Evolutionary conservation across 1,140 invertebrate species (phyloP), one percentile per base, ranked within the genome.

Genomic region (Lepidostoma basale): DNA sequence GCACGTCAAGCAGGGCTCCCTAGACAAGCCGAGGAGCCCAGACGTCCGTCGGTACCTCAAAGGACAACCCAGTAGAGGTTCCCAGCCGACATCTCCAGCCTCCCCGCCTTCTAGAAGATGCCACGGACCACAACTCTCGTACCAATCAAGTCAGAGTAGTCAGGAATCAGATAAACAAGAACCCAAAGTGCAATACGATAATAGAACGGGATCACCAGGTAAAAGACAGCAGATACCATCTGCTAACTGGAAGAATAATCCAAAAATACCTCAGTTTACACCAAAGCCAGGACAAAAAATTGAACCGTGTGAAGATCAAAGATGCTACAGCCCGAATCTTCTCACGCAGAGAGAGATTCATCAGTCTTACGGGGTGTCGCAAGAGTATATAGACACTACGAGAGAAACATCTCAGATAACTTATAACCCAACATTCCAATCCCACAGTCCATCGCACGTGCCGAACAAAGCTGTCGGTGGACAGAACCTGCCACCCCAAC

Each of bases 351-450:
- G 76, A 76, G 81, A 62, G 56, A 73, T 59, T 75, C 81, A 30
- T 65, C 72, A 30, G 62, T 74, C 45, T 74, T 72, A 72, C 26
- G 70, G 70, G 26, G 70, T 72, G 1, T 68, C 70, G 2, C 62
- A 63, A 40, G 70, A 72, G 8, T 72, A 72, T 28, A 22, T 72
- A 45, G 70, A 77, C 33, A 74, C 76, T 66, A 74, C 75, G 62
- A 76, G 77, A 68, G 81, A 83, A 42, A 72, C 75, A 25, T 82
- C 82, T 2, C 82, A 83, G 73, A 79, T 83, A 36, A 83, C 82
- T 1, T 83, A 77, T 66, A 83, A 83, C 52, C 82, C 81, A 52
- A 83, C 82, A 79, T 83, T 83, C 80, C 81, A 83, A 75, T 83
- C 79, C 2, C 80, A 82, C 60, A 83, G 82, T 74, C 82, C 82